These are phyloP conservation scores for Nestor notabilis DNA, from an alignment of 2,113 vertebrate genomes.

Conservation along the genomic window DNA sequence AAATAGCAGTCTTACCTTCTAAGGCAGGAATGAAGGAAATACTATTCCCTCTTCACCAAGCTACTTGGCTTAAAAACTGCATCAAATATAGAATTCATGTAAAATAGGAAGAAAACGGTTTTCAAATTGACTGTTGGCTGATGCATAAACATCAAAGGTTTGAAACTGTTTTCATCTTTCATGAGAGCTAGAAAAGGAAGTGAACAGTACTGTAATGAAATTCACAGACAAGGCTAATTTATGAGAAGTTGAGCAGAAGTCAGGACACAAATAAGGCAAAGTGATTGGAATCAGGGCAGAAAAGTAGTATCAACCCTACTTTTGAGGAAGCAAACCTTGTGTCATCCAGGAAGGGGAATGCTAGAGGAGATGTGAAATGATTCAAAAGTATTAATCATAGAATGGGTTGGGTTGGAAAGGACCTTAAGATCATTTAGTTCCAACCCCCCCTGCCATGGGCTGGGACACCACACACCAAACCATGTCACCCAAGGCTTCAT, in stretches of 20 bases:
- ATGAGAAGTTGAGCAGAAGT: conserved; percentile 29
- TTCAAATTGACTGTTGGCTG: conserved; percentile 1
- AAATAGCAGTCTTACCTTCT: not conserved
- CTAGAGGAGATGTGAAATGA: not conserved
- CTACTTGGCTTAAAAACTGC: not conserved
- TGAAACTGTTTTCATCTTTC: conserved; percentile 37
- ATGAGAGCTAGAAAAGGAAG: conserved; percentile 6
- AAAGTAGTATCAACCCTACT: not conserved
- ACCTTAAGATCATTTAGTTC: not conserved
- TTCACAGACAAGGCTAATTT: conserved; percentile 30
- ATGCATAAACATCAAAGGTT: conserved; percentile 40
- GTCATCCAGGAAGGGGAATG: not conserved
- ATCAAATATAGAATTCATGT: not conserved
- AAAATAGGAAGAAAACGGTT: not conserved
- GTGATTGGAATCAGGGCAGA: not conserved
- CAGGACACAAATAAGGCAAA: not conserved
- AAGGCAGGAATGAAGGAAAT: not conserved
- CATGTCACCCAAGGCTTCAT: not conserved
- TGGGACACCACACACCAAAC: not conserved
- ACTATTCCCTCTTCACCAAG: not conserved
- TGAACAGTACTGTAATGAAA: conserved; percentile 33
- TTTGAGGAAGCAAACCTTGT: not conserved
- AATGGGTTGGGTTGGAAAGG: not conserved
- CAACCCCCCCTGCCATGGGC: not conserved
- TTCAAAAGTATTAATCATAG: not conserved